Conservation (phyloP, 2,888 invertebrate genomes). For the Osmoderma eremita region DNA sequence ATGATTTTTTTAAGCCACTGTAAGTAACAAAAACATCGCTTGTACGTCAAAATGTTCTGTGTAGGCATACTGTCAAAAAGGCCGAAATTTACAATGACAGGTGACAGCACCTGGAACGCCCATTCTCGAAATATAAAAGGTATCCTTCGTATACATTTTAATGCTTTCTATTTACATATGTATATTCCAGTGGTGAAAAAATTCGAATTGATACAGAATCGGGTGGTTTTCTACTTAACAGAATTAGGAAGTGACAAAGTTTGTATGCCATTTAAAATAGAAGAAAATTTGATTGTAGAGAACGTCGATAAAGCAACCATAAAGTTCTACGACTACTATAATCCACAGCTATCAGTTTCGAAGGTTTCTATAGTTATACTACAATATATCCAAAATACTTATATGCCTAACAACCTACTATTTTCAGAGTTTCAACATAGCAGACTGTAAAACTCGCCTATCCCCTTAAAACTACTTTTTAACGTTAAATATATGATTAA, state of each 20-base stretch:
- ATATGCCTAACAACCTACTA: background rate
- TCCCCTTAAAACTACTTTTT: too few species aligned
- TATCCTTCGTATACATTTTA: too few species aligned
- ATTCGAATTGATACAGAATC: conserved; percentile 66
- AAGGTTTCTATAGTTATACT: conserved; percentile 61
- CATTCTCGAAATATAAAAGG: too few species aligned
- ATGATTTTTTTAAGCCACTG: too few species aligned
- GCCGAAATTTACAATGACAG: too few species aligned
- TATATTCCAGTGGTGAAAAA: conserved; percentile 66
- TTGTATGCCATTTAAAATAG: conserved; percentile 65
- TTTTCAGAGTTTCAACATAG: conserved; percentile 23
- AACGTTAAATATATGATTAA: too few species aligned
- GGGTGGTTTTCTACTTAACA: conserved; percentile 67
- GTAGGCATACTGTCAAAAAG: too few species aligned
- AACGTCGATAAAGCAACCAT: conserved; percentile 67
- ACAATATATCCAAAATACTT: background rate
- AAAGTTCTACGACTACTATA: conserved; percentile 73
- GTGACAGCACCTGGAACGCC: too few species aligned
- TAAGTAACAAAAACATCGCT: too few species aligned
- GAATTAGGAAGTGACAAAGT: conserved; percentile 63
- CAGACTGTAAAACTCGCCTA: conserved; percentile 8
- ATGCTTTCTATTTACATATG: too few species aligned
- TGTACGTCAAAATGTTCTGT: too few species aligned
- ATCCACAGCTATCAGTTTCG: conserved; percentile 64
- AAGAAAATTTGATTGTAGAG: conserved; percentile 64